Percentiles rank a stretch among this genome's conserved stretches.
Evolutionary conservation across 2,888 invertebrate genomes (phyloP).

Genomic region (Alitta virens): DNA sequence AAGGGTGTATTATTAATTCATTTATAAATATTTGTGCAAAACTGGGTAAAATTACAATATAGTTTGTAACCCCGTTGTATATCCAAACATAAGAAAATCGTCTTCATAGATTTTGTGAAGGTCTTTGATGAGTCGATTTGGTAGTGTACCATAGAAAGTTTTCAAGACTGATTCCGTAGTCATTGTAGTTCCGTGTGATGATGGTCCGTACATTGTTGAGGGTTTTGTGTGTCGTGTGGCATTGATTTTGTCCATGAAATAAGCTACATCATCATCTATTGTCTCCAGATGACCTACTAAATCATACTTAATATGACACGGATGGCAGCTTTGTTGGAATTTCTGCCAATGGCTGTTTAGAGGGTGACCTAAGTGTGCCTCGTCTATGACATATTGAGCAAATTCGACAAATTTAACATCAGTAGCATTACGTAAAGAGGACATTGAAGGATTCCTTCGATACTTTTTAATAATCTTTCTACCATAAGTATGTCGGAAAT

Average conservation of each 20-base stretch:
- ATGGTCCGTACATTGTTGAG: too few relatives aligned
- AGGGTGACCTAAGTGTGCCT: background rate
- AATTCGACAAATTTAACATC: slow-evolving; percentile 15
- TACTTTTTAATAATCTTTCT: background rate
- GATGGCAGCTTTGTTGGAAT: background rate
- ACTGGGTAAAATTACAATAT: too few relatives aligned
- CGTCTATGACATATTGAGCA: background rate
- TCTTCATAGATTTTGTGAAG: too few relatives aligned
- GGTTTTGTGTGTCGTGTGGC: background rate
- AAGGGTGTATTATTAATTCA: too few relatives aligned
- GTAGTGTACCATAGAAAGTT: too few relatives aligned
- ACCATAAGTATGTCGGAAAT: background rate
- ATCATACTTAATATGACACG: slow-evolving; percentile 13
- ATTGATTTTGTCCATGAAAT: background rate
- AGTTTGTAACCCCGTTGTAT: too few relatives aligned
- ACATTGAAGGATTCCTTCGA: background rate
- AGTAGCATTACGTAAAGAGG: background rate
- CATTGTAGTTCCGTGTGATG: too few relatives aligned
- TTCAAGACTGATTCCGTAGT: too few relatives aligned
- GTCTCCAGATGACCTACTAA: slow-evolving; percentile 18
- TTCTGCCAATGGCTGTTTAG: slow-evolving; percentile 9
- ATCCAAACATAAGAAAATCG: too few relatives aligned
- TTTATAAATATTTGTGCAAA: too few relatives aligned
- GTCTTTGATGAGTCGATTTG: too few relatives aligned
- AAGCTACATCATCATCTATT: slow-evolving; percentile 5